Evolutionary conservation across 2,113 vertebrate genomes (phyloP), one percentile per base, ranked within the genome.

Genomic region (Urocynchramus pylzowi): DNA sequence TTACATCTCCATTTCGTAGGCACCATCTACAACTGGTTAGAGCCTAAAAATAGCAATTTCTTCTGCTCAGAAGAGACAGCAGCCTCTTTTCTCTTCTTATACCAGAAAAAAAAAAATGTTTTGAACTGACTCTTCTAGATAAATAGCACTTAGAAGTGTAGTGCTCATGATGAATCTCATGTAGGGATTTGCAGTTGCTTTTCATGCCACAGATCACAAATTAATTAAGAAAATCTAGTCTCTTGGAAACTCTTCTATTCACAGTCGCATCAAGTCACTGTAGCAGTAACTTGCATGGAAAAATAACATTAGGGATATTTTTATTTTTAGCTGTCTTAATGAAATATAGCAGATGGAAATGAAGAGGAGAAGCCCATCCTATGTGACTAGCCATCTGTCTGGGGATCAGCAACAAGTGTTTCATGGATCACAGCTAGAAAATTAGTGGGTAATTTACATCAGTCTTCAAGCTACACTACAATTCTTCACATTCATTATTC

Each of bases 341-440:
- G 94, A 96, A 96, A 96, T 90, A 89, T 90, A 96, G 94, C 95
- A 96, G 95, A 96, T 97, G 90, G 95, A 97, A 96, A 96, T 96
- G 83, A 68, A 96, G 89, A 93, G 73, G 93, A 97, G 94, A 94
- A 96, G 87, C 87, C 90, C 13, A 0, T 90, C 82, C 93, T 91
- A 3, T 93, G 91, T 80, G 94, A 94, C 93, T 94, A 85, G 95
- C 96, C 95, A 97, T 96, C 95, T 97, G 96, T 94, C 91, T 96
- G 71, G 82, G 82, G 89, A 96, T 79, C 94, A 96, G 84, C 90
- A 95, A 93, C 75, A 93, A 91, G 84, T 91, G 69, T 71, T 89
- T 88, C 88, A 68, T 35, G 83, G 88, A 95, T 88, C 93, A 75
- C 77, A 92, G 83, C 56, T 89, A 86, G 83, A 95, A 86, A 93